These are phyloP conservation scores for Poicephalus gulielmi DNA, from an alignment of 2,113 vertebrate genomes.

Conservation along the genomic window DNA sequence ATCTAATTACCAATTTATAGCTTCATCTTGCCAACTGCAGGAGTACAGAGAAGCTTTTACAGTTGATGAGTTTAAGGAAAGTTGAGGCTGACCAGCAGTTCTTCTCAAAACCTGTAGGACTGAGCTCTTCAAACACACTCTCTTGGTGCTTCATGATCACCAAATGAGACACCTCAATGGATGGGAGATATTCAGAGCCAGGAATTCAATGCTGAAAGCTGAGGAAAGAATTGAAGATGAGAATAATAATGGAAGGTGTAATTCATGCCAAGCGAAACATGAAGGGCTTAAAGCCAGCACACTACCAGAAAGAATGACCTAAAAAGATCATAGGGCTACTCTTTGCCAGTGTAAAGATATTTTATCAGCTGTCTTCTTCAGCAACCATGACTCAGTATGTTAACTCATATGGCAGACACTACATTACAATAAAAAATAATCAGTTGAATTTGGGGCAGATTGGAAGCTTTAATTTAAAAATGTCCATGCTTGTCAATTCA, in stretches of 20 bases:
- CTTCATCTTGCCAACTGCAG: not conserved
- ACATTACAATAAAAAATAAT: conserved; percentile 21
- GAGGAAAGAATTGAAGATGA: not conserved
- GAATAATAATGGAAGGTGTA: conserved; percentile 3
- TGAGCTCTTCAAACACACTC: not conserved
- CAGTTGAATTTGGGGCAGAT: conserved; percentile 27
- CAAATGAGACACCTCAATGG: not conserved
- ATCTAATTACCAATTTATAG: not conserved
- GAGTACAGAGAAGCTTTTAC: not conserved
- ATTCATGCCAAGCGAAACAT: conserved; percentile 4
- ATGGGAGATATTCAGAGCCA: not conserved
- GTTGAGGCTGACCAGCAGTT: not conserved
- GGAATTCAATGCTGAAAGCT: not conserved
- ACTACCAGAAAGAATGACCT: conserved; percentile 13
- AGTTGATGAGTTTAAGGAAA: not conserved
- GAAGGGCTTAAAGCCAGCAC: not conserved
- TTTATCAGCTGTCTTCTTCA: conserved; percentile 46
- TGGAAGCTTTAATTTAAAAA: conserved; percentile 55
- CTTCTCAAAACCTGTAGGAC: not conserved
- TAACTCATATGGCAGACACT: conserved; percentile 36
- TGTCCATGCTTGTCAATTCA: conserved; percentile 54
- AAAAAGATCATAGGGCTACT: not conserved
- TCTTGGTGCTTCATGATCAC: not conserved
- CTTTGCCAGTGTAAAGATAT: not conserved
- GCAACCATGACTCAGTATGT: conserved; percentile 20